Conservation (phyloP, 2,888 invertebrate genomes). For the Drosophila kanekoi region DNA sequence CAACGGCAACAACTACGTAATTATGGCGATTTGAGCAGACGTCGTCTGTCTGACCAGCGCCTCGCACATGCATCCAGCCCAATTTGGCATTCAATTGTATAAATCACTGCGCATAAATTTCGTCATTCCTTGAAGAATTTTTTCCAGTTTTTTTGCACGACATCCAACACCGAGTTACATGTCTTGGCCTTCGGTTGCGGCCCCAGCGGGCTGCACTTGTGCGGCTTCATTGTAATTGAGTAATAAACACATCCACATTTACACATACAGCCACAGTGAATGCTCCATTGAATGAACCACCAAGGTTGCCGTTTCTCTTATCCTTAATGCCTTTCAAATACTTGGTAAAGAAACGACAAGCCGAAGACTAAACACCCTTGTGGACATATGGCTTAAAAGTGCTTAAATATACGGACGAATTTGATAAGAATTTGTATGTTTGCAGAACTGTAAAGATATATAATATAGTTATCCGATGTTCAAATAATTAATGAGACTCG, state of each 20-base stretch:
- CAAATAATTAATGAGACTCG: too few species aligned
- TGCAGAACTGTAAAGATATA: too few species aligned
- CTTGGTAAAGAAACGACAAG: too few species aligned
- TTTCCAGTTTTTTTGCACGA: conserved; percentile 28
- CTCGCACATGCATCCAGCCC: conserved; percentile 41
- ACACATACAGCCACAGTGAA: neutral
- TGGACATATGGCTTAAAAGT: too few species aligned
- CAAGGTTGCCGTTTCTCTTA: neutral
- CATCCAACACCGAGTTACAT: conserved; percentile 31
- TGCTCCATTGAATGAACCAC: neutral
- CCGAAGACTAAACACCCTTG: too few species aligned
- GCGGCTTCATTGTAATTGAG: conserved; percentile 60
- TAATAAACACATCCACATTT: too few species aligned
- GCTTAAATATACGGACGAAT: too few species aligned
- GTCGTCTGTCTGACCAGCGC: conserved; percentile 22
- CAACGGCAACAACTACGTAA: conserved; percentile 43
- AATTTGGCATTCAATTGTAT: conserved; percentile 73
- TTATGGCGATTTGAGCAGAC: conserved; percentile 69
- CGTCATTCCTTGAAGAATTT: conserved; percentile 53
- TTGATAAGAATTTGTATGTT: too few species aligned
- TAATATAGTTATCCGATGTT: too few species aligned
- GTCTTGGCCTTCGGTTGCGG: conserved; percentile 68
- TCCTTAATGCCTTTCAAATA: neutral
- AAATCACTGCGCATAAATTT: conserved; percentile 67
- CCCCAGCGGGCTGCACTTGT: conserved; percentile 57